These are phyloP conservation scores for Eleutherodactylus coqui DNA, from an alignment of 2,797 vertebrate species.

Conservation along the genomic window DNA sequence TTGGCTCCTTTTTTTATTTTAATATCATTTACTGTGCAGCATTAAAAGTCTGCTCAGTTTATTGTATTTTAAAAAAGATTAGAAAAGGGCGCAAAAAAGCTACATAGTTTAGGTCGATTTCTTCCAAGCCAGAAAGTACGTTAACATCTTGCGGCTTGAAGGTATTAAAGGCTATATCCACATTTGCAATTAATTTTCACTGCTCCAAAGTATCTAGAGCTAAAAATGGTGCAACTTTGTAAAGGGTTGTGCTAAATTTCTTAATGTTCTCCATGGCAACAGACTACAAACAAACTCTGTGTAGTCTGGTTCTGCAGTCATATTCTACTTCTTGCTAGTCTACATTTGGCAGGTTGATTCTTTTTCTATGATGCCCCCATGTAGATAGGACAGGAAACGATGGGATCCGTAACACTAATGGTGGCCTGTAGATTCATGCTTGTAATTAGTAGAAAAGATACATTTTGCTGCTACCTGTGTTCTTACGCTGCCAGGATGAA, in stretches of 20 bases:
- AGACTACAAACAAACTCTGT: not conserved
- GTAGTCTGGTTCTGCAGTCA: not conserved
- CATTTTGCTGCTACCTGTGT: not conserved
- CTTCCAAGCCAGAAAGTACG: too few species aligned
- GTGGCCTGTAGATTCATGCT: not conserved
- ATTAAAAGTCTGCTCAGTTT: too few species aligned
- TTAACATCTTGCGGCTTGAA: too few species aligned
- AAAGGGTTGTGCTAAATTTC: not conserved
- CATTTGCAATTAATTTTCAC: not conserved
- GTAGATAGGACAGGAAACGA: not conserved
- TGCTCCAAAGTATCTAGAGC: not conserved
- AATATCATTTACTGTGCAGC: too few species aligned
- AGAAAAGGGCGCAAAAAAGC: too few species aligned
- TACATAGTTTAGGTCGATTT: too few species aligned
- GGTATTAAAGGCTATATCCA: not conserved
- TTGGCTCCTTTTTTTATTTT: too few species aligned
- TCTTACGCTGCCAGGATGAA: not conserved
- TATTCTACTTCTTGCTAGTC: not conserved
- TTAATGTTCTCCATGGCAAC: not conserved
- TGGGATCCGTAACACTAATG: not conserved
- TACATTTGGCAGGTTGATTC: too few species aligned
- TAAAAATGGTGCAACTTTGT: not conserved
- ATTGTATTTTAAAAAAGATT: too few species aligned
- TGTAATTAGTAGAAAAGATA: not conserved
- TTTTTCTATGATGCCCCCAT: not conserved